Conservation (phyloP, 2,797 vertebrate genomes). For the Pteropus rufus region DNA sequence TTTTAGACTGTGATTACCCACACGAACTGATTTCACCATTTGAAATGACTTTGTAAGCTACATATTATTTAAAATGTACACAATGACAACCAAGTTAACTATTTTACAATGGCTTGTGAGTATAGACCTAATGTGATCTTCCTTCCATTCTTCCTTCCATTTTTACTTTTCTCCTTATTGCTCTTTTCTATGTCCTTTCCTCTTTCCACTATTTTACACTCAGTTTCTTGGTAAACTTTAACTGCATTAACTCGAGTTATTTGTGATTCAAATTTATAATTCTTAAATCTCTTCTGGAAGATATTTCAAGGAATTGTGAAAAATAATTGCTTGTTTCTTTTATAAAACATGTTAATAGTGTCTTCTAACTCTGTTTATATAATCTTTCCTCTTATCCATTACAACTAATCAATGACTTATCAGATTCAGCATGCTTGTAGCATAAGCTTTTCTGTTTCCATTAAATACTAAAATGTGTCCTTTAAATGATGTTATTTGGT, state of each 20-base stretch:
- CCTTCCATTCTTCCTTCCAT: background rate
- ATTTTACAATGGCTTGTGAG: background rate
- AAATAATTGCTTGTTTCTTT: slow-evolving; percentile 25
- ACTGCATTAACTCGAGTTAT: slow-evolving; percentile 20
- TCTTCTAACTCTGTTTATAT: slow-evolving; percentile 60
- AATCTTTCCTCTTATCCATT: slow-evolving; percentile 49
- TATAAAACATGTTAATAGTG: slow-evolving; percentile 53
- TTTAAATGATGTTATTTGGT: background rate
- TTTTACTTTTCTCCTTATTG: background rate
- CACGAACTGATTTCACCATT: background rate
- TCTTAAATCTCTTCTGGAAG: background rate
- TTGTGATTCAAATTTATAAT: slow-evolving; percentile 45
- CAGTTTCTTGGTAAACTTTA: background rate
- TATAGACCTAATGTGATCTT: background rate
- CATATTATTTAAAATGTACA: background rate
- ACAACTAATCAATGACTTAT: slow-evolving; percentile 61
- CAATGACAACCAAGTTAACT: background rate
- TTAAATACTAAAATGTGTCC: slow-evolving; percentile 58
- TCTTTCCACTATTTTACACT: background rate
- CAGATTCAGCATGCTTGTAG: background rate
- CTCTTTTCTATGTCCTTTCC: background rate
- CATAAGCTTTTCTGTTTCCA: background rate
- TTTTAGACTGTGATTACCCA: background rate
- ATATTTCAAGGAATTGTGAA: slow-evolving; percentile 30
- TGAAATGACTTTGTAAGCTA: background rate